Percentiles rank a stretch among this genome's conserved stretches.
These are phyloP conservation scores for Dryococelus australis DNA, from an alignment of 2,888 invertebrate species.

Conservation along the genomic window DNA sequence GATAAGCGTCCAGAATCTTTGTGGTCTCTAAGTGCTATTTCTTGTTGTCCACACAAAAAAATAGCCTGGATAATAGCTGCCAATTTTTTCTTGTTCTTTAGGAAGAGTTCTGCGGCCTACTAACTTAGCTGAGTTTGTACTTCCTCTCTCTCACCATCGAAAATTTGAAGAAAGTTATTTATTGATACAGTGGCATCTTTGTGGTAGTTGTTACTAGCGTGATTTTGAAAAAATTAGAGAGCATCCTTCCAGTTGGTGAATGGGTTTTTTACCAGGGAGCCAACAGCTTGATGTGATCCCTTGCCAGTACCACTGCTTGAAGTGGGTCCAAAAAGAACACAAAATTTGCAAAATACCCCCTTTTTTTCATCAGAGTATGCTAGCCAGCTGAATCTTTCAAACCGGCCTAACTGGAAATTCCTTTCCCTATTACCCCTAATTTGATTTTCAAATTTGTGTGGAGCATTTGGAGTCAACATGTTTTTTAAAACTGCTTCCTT, in stretches of 20 bases:
- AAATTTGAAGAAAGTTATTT: slow-evolving; percentile 23
- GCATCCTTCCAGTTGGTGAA: slow-evolving; percentile 31
- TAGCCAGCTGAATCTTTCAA: slow-evolving; percentile 25
- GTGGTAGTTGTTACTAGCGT: slow-evolving; percentile 20
- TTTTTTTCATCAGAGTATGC: slow-evolving; percentile 25
- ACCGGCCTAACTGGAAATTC: neutral
- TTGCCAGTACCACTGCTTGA: slow-evolving; percentile 11
- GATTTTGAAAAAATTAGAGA: neutral
- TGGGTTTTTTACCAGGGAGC: slow-evolving; percentile 20
- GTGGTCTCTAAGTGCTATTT: slow-evolving; percentile 50
- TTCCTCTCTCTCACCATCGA: neutral
- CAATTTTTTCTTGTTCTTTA: slow-evolving; percentile 26
- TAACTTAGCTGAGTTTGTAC: slow-evolving; percentile 11
- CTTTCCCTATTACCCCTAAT: neutral
- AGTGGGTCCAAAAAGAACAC: slow-evolving; percentile 24
- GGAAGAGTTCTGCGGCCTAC: neutral
- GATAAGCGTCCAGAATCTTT: slow-evolving; percentile 27
- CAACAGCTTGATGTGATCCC: slow-evolving; percentile 21
- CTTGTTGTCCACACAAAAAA: slow-evolving; percentile 49
- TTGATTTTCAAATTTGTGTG: slow-evolving; percentile 20
- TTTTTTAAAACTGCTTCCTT: slow-evolving; percentile 3
- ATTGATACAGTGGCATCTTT: neutral
- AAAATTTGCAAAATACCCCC: slow-evolving; percentile 25
- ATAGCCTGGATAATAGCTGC: slow-evolving; percentile 24
- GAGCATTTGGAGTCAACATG: slow-evolving; percentile 11